phyloP scores from a whole-genome alignment of 1,140 invertebrate species.

The Drosophila nigrodunni region DNA sequence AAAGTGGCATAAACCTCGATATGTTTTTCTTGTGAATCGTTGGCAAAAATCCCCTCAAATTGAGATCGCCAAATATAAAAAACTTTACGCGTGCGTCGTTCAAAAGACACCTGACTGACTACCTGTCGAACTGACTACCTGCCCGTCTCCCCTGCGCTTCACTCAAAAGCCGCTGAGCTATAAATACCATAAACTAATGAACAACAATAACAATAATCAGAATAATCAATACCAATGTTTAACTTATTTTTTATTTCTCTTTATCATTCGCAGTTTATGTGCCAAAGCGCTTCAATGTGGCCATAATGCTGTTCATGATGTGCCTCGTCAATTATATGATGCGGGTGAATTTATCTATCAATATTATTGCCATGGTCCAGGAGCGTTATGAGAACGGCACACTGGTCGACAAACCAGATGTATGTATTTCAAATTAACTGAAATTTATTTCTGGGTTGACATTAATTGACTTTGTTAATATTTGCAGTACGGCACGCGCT shows the following conservation, averaged over 20 bases:
- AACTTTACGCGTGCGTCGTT: conserved; percentile 53
- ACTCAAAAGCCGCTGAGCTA: conserved; percentile 20
- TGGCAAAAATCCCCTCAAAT: conserved; percentile 45
- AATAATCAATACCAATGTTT: conserved; percentile 56
- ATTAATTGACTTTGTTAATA: neutral
- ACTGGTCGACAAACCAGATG: conserved; percentile 63
- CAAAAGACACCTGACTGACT: conserved; percentile 37
- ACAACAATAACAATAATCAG: conserved; percentile 19
- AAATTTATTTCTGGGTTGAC: neutral
- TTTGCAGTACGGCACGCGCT: conserved; percentile 86
- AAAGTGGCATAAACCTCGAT: conserved; percentile 12
- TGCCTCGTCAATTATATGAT: conserved; percentile 91
- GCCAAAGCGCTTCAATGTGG: conserved; percentile 85
- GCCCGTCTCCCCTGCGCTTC: neutral
- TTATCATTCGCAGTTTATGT: conserved; percentile 64
- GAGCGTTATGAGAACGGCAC: conserved; percentile 62
- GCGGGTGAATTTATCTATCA: conserved; percentile 90
- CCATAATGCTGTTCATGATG: conserved; percentile 89
- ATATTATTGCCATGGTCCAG: conserved; percentile 90
- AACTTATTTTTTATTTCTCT: too few species aligned
- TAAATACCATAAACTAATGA: conserved; percentile 24
- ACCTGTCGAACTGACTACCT: too few species aligned
- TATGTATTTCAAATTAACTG: conserved; percentile 39
- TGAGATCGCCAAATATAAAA: conserved; percentile 53
- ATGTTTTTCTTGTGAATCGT: conserved; percentile 53